Evolutionary conservation across 2,888 invertebrate genomes (phyloP).

Genomic region (Ophonus ardosiacus): DNA sequence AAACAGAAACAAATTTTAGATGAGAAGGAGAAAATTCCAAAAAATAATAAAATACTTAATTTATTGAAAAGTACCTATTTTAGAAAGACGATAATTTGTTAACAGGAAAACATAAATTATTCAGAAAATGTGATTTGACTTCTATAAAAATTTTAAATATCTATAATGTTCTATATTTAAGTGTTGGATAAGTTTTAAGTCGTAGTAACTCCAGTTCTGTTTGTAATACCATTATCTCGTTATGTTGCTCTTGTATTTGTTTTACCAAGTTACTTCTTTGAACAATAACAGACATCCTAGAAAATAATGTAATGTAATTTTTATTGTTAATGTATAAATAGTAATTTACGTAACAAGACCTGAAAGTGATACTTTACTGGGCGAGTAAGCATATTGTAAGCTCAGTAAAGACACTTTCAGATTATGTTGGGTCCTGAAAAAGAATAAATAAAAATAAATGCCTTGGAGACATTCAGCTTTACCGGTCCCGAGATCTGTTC

Average conservation of each 20-base stretch:
- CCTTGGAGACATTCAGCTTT: no score
- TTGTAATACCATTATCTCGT: constrained; percentile 81
- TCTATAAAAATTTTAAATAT: constrained; percentile 77
- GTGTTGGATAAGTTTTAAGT: constrained; percentile 85
- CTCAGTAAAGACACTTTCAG: no score
- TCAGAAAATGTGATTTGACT: constrained; percentile 81
- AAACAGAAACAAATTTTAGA: constrained; percentile 85
- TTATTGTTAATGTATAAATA: background rate
- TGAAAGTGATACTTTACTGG: no score
- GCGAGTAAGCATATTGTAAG: constrained; percentile 12
- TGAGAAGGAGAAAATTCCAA: constrained; percentile 68
- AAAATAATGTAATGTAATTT: constrained; percentile 1
- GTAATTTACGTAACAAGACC: no score
- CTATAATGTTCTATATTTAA: constrained; percentile 75
- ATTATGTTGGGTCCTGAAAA: no score
- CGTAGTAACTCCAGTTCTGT: constrained; percentile 85
- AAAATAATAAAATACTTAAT: constrained; percentile 73
- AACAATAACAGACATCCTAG: constrained; percentile 81
- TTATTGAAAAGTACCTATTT: constrained; percentile 72
- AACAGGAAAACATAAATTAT: constrained; percentile 81
- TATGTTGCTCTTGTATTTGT: constrained; percentile 82
- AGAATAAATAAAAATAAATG: no score
- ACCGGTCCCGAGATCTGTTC: no score
- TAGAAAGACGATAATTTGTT: constrained; percentile 71
- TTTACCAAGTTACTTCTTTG: constrained; percentile 78